These are phyloP conservation scores for Acholoe squamosa DNA, from an alignment of 2,888 invertebrate species.

Conservation along the genomic window DNA sequence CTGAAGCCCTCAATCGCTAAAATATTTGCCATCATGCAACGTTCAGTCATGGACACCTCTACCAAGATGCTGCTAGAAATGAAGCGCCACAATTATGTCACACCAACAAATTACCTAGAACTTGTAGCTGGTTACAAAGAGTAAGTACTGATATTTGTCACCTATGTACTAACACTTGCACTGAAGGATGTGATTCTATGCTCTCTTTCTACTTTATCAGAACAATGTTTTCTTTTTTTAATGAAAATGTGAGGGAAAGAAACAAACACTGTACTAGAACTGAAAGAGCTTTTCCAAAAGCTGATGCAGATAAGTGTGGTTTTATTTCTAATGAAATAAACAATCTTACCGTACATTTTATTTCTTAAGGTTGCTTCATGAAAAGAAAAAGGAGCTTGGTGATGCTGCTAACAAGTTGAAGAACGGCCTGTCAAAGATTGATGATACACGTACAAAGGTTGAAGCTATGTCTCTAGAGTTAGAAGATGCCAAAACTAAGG, in stretches of 20 bases:
- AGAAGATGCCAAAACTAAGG: slow-evolving; percentile 88
- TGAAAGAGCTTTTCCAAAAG: too few relatives aligned
- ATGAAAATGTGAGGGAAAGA: too few relatives aligned
- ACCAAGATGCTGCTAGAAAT: slow-evolving; percentile 90
- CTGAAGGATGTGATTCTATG: too few relatives aligned
- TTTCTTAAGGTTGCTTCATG: slow-evolving; percentile 87
- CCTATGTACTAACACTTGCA: neutral
- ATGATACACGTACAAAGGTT: slow-evolving; percentile 92
- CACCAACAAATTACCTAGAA: slow-evolving; percentile 93
- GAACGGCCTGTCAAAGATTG: slow-evolving; percentile 93
- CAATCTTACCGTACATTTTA: too few relatives aligned
- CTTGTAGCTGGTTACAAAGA: slow-evolving; percentile 91
- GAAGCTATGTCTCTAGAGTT: slow-evolving; percentile 92
- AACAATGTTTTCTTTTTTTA: too few relatives aligned
- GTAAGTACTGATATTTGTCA: slow-evolving; percentile 66
- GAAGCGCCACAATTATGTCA: slow-evolving; percentile 93
- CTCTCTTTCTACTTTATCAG: too few relatives aligned
- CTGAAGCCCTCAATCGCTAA: slow-evolving; percentile 86
- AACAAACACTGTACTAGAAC: too few relatives aligned
- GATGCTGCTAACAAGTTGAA: slow-evolving; percentile 90
- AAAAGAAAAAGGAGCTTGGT: slow-evolving; percentile 89
- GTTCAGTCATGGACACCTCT: slow-evolving; percentile 90
- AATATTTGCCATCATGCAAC: slow-evolving; percentile 92
- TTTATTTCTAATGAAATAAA: too few relatives aligned
- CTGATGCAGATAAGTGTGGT: too few relatives aligned